Evolutionary conservation across 2,888 invertebrate genomes (phyloP).

Genomic region (Tiphia femorata): DNA sequence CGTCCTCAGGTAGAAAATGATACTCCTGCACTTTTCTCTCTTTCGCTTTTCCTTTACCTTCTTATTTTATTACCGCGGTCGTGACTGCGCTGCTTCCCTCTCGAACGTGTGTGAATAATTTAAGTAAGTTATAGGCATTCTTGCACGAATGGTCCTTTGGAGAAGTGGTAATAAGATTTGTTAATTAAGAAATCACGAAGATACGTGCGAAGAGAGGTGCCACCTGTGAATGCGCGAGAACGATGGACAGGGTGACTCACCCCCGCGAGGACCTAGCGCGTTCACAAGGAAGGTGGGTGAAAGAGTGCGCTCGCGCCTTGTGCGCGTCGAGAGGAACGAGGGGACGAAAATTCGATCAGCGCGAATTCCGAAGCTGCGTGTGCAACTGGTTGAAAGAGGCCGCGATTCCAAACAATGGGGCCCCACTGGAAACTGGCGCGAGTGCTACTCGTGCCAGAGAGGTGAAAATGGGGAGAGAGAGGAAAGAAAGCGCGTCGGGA

Average conservation of each 20-base stretch:
- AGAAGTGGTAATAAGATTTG: too few species aligned
- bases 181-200: too few species aligned
- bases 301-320: neutral
- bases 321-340: neutral
- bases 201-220: too few species aligned
- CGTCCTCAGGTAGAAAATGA: too few species aligned
- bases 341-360: constrained; percentile 31
- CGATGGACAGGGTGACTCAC: neutral
- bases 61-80: neutral
- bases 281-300: neutral
- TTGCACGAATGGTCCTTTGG: too few species aligned
- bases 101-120: too few species aligned
- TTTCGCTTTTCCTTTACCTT: neutral
- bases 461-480: too few species aligned
- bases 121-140: too few species aligned
- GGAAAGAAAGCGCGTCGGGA: neutral
- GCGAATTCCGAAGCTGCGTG: constrained; percentile 17
- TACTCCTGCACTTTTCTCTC: neutral
- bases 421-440: constrained; percentile 1
- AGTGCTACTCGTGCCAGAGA: neutral
- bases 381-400: neutral
- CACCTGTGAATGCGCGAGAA: too few species aligned
- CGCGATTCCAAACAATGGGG: constrained; percentile 16
- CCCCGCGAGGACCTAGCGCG: neutral
- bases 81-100: neutral